Evolutionary conservation across 2,113 vertebrate species (phyloP).

Genomic region (Tachuris rubrigastra): DNA sequence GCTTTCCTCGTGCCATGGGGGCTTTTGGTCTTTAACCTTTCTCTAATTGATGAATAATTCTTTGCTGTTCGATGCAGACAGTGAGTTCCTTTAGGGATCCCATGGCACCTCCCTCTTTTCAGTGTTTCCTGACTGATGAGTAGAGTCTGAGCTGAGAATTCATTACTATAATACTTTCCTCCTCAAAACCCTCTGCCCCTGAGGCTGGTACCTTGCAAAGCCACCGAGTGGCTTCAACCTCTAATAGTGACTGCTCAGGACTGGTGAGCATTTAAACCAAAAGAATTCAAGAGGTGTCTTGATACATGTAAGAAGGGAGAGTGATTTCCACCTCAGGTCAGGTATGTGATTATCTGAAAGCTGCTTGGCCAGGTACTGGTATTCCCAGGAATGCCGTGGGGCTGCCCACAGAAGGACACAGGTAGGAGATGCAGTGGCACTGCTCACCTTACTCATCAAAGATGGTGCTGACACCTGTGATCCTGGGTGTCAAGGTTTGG

Average conservation of each 20-base stretch:
- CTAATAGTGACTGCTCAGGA: not conserved
- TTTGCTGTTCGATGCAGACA: not conserved
- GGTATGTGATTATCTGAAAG: not conserved
- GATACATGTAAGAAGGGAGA: not conserved
- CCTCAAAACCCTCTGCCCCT: not conserved
- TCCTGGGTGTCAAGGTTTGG: not conserved
- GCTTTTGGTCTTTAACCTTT: not conserved
- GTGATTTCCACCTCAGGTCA: not conserved
- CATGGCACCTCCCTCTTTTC: not conserved
- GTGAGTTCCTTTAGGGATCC: not conserved
- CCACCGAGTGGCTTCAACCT: not conserved
- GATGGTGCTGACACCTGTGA: not conserved
- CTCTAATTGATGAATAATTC: not conserved
- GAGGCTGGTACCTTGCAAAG: not conserved
- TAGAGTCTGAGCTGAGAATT: not conserved
- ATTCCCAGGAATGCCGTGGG: not conserved
- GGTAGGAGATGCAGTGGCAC: not conserved
- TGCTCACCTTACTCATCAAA: not conserved
- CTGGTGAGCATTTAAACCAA: not conserved
- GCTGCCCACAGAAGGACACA: rapidly evolving
- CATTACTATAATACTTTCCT: not conserved
- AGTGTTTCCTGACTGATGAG: not conserved
- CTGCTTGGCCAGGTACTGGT: not conserved
- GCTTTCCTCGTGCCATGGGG: not conserved
- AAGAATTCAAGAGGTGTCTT: not conserved